A percentile compares a stretch with the other conserved stretches of the same genome.
phyloP scores from a whole-genome alignment of 2,888 invertebrate species.

The Epistrophe eligans region DNA sequence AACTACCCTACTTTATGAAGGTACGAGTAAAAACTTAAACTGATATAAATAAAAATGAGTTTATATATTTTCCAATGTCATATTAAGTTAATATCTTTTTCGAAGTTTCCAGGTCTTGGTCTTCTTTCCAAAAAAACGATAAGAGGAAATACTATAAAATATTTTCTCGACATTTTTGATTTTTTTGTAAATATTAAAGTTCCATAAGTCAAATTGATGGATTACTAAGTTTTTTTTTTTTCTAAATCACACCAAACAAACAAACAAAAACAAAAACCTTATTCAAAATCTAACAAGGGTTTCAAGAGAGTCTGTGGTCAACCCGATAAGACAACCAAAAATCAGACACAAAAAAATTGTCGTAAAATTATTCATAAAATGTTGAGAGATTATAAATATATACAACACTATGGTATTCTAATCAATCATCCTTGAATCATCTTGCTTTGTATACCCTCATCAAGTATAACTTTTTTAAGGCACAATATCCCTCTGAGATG shows the following conservation, averaged over 20 bases:
- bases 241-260: not conserved
- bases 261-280: constrained; percentile 1
- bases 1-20: no score
- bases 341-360: constrained; percentile 15
- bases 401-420: constrained; percentile 33
- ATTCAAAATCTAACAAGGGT: constrained; percentile 3
- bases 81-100: not conserved
- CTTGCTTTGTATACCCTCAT: constrained; percentile 34
- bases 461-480: not conserved
- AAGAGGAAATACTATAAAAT: not conserved
- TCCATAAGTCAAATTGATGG: constrained; percentile 37
- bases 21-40: not conserved
- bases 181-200: constrained; percentile 2
- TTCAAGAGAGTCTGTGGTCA: constrained; percentile 17
- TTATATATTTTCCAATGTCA: not conserved
- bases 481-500: not conserved
- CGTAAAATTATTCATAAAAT: constrained; percentile 35
- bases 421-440: constrained; percentile 45
- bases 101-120: not conserved
- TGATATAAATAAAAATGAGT: not conserved
- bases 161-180: not conserved
- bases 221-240: constrained; percentile 8
- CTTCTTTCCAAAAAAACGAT: not conserved
- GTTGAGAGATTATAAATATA: not conserved
- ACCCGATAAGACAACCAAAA: constrained; percentile 18